Evolutionary conservation across 2,888 invertebrate species (phyloP), one percentile per base, ranked within the genome.

Genomic region (Gerris lacustris): DNA sequence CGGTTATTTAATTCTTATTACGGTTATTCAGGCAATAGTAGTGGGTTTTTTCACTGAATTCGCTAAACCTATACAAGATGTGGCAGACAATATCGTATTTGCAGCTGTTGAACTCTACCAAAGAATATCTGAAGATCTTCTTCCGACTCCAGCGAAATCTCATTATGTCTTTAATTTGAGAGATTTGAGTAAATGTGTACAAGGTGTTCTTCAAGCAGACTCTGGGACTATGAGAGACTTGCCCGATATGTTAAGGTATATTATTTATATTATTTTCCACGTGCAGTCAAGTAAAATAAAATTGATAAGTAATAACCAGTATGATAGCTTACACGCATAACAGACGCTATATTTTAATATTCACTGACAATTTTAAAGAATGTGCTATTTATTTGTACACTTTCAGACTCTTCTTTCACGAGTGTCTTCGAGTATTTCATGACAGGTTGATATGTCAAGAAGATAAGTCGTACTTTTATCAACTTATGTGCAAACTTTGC

Each of bases 141-240:
- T 96, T 45, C 96, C 96, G 0, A 96, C 95, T 0, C 96, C 96
- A 0, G 87, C 91, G 44, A 95, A 94, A 79, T 92, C 92, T 0
- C 95, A 96, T 81, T 96, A 96, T 78, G 88, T 95, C 15, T 96
- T 96, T 80, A 96, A 96, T 81, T 82, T 96, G 76, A 84, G 96
- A 67, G 94, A 95, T 82, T 83, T 95, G 63, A 94, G 94, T 9
- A 95, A 94, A 80, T 92, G 92, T 73, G 84, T 94, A 77, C 94
- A 94, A 81, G 94, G 94, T n/a, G 86, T 94, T 7, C 81, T 94
- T 69, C 94, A 94, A 79, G 91, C 91, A 0, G 90, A 92, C 78
- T 84, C 86, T 45, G 86, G 86, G 2, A 86, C 85, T 67, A 84
- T 90, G 80, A 86, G 90, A 67, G 84, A 86, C 64, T 86, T 89